phyloP scores from a whole-genome alignment of 1,140 invertebrate genomes.

The Ptiloglossa arizonensis region DNA sequence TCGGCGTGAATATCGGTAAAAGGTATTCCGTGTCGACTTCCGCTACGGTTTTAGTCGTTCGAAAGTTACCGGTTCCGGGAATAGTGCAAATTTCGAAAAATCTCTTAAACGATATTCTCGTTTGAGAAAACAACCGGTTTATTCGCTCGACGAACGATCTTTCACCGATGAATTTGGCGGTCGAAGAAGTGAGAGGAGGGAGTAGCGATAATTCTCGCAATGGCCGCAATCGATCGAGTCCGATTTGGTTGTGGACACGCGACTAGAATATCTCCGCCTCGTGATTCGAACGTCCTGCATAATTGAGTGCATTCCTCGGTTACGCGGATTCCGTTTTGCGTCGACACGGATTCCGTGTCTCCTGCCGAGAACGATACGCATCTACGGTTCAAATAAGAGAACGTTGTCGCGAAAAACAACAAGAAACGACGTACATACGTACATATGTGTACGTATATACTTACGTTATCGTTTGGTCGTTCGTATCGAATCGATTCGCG shows the following conservation, averaged over 20 bases:
- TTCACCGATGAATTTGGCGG: neutral
- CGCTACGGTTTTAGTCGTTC: neutral
- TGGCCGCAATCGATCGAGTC: slow-evolving; percentile 41
- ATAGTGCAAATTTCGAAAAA: too few relatives aligned
- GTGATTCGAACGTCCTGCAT: slow-evolving; percentile 42
- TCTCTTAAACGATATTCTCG: too few relatives aligned
- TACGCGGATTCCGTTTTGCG: slow-evolving; percentile 45
- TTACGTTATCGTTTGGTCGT: too few relatives aligned
- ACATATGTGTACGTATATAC: too few relatives aligned
- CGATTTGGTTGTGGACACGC: slow-evolving; percentile 44
- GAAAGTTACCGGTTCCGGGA: neutral
- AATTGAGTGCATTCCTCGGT: slow-evolving; percentile 43
- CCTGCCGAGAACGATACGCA: neutral
- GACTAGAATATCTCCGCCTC: slow-evolving; percentile 41
- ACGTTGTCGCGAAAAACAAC: neutral
- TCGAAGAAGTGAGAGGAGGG: slow-evolving; percentile 6
- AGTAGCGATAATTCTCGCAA: slow-evolving; percentile 25
- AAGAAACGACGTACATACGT: too few relatives aligned
- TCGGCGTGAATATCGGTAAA: neutral
- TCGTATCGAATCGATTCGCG: too few relatives aligned
- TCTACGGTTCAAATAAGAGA: neutral
- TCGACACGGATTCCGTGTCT: slow-evolving; percentile 36
- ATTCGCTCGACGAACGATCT: neutral
- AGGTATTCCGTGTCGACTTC: neutral
- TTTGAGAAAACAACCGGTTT: too few relatives aligned